A percentile compares a stretch with the other conserved stretches of the same genome.
These are phyloP conservation scores for Linhomoeus sp. DNA, from an alignment of 2,888 invertebrate species.

Conservation along the genomic window DNA sequence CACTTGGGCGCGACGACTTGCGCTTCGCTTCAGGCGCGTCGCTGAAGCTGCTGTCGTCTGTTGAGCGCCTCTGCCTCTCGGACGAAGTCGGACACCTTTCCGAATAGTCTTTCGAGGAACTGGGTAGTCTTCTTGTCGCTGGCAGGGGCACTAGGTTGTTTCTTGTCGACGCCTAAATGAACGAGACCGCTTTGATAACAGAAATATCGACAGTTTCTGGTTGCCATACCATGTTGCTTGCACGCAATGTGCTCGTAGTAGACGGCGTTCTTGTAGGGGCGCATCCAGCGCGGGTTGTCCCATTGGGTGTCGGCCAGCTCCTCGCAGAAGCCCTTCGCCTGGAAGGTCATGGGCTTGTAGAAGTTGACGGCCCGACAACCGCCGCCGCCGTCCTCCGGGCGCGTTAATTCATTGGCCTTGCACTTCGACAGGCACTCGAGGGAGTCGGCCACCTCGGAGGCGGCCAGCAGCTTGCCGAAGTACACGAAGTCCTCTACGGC, in stretches of 20 bases:
- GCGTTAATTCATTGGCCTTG: constrained; percentile 15
- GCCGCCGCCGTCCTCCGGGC: constrained; percentile 6
- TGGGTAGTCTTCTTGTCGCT: too few relatives aligned
- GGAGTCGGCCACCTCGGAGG: constrained; percentile 13
- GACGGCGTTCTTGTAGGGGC: constrained; percentile 20
- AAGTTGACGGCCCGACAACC: constrained; percentile 22
- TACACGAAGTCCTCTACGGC: constrained; percentile 25
- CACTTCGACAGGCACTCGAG: constrained; percentile 18
- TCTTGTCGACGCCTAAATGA: too few relatives aligned
- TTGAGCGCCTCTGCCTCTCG: too few relatives aligned
- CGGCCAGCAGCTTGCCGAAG: constrained; percentile 22
- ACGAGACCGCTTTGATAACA: too few relatives aligned
- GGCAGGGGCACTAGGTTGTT: too few relatives aligned
- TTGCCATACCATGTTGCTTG: too few relatives aligned
- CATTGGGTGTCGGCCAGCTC: constrained; percentile 20
- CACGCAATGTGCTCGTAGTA: constrained; percentile 25
- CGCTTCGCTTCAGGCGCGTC: too few relatives aligned
- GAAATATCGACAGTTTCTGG: too few relatives aligned
- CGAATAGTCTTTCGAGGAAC: too few relatives aligned
- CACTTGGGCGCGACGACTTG: too few relatives aligned
- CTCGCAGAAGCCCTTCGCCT: constrained; percentile 22
- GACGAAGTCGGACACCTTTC: too few relatives aligned
- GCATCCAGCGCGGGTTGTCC: constrained; percentile 24
- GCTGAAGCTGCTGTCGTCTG: too few relatives aligned
- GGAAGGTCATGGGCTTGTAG: constrained; percentile 19